Evolutionary conservation across 2,888 invertebrate genomes (phyloP).

Genomic region (Caradrina kadenii): DNA sequence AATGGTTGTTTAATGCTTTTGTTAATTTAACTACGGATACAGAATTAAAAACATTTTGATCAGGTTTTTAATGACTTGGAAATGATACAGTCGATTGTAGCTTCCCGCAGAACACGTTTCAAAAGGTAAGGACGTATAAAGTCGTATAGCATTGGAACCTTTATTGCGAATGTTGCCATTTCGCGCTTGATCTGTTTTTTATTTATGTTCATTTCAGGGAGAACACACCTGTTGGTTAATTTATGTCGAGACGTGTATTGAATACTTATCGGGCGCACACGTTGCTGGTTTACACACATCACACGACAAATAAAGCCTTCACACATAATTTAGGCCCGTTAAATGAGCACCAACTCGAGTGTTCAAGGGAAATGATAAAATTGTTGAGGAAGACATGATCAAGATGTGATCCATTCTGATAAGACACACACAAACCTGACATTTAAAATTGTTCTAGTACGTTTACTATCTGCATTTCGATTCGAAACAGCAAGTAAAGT

Average conservation of each 20-base stretch:
- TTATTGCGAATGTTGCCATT: conserved; percentile 61
- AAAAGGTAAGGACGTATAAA: conserved; percentile 43
- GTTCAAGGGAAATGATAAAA: conserved; percentile 74
- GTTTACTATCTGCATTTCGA: not conserved
- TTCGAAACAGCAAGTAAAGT: not conserved
- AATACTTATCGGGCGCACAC: conserved; percentile 69
- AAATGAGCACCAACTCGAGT: conserved; percentile 66
- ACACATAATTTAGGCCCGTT: conserved; percentile 73
- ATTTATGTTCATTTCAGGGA: conserved; percentile 73
- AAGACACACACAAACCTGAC: conserved; percentile 68
- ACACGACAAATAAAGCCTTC: conserved; percentile 62
- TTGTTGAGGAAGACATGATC: conserved; percentile 68
- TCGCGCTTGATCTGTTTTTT: conserved; percentile 69
- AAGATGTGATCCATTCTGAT: conserved; percentile 72
- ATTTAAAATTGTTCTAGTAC: conserved; percentile 73
- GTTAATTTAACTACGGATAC: conserved; percentile 49
- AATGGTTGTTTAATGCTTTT: conserved; percentile 52
- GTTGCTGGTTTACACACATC: conserved; percentile 68
- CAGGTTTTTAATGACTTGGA: conserved; percentile 45
- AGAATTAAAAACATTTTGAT: conserved; percentile 55
- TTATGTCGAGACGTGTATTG: conserved; percentile 72
- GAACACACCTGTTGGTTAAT: conserved; percentile 79
- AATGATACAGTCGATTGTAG: conserved; percentile 34
- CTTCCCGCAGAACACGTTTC: conserved; percentile 39
- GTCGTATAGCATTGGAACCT: conserved; percentile 45